A percentile compares a stretch with the other conserved stretches of the same genome.
Conservation (phyloP, 1,140 invertebrate species). For the Drosophila littoralis region DNA sequence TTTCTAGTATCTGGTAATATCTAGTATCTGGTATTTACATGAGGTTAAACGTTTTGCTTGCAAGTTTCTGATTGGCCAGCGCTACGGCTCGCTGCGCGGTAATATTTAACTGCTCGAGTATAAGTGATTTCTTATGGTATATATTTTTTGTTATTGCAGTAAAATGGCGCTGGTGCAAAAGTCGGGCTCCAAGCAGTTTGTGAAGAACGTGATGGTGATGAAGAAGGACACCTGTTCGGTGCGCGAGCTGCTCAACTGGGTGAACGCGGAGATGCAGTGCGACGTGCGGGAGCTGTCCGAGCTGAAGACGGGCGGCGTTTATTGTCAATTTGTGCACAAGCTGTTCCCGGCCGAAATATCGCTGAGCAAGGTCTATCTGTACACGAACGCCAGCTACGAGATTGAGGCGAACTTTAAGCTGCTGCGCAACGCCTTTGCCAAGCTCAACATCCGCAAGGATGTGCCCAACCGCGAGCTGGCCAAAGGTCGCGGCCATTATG, state of each 20-base stretch:
- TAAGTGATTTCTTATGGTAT: background rate
- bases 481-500: background rate
- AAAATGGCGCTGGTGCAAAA: background rate
- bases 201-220: background rate
- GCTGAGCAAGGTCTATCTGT: background rate
- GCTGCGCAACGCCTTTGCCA: background rate
- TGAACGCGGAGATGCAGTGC: background rate
- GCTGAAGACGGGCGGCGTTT: background rate
- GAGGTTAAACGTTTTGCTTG: too few species aligned
- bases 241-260: background rate
- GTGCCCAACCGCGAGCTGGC: background rate
- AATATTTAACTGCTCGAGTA: too few species aligned
- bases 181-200: background rate
- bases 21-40: too few species aligned
- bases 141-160: background rate
- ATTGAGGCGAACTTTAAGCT: background rate
- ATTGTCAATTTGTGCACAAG: conserved; percentile 3
- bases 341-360: background rate
- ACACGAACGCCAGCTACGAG: background rate
- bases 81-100: too few species aligned
- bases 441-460: background rate
- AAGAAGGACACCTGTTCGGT: conserved; percentile 3
- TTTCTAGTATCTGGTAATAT: too few species aligned
- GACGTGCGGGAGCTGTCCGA: background rate
- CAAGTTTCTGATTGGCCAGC: too few species aligned